Conservation (phyloP, 2,888 invertebrate species). For the Conomelus anceps region DNA sequence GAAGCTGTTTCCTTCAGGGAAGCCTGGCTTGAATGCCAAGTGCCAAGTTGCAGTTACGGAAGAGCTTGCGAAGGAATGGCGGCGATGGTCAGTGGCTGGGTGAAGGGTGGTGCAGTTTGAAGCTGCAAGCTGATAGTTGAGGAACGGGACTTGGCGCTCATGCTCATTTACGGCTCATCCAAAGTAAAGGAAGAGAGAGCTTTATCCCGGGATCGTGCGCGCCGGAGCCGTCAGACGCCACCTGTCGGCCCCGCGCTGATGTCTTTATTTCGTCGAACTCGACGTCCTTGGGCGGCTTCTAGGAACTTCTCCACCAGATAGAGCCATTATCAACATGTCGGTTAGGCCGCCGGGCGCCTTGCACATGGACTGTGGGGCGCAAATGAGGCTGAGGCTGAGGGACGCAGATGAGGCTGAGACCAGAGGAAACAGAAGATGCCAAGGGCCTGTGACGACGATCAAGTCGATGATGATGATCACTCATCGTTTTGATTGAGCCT, state of each 20-base stretch:
- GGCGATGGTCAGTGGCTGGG: background rate
- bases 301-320: background rate
- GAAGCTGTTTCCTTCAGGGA: too few relatives aligned
- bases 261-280: conserved; percentile 4
- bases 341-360: background rate
- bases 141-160: background rate
- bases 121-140: too few relatives aligned
- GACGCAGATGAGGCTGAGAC: too few relatives aligned
- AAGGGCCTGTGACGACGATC: background rate
- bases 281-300: background rate
- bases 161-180: background rate
- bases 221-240: conserved; percentile 4
- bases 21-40: too few relatives aligned
- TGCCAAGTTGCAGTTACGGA: too few relatives aligned
- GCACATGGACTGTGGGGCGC: background rate
- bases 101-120: background rate
- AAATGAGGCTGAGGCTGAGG: too few relatives aligned
- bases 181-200: background rate
- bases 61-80: too few relatives aligned
- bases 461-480: background rate
- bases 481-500: background rate
- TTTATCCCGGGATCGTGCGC: conserved; percentile 6
- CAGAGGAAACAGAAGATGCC: too few relatives aligned
- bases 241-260: conserved; percentile 14
- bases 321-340: background rate